A percentile compares a stretch with the other conserved stretches of the same genome.
Evolutionary conservation across 1,140 invertebrate species (phyloP).

Genomic region (Drosophila lini): DNA sequence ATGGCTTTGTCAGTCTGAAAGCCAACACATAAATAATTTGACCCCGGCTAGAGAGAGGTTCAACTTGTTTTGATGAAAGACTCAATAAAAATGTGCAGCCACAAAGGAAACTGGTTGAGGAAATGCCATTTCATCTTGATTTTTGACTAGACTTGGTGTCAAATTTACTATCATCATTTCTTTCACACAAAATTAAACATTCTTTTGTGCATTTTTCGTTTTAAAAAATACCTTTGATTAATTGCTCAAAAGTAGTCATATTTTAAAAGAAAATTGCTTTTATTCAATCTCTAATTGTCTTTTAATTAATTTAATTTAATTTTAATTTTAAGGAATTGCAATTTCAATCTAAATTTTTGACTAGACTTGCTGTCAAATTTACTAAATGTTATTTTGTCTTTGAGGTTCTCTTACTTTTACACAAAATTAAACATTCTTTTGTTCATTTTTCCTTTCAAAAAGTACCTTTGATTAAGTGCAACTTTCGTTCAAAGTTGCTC

Average conservation of each 20-base stretch:
- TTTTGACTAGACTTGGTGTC: background rate
- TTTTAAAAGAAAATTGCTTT: background rate
- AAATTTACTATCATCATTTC: background rate
- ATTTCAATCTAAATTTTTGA: background rate
- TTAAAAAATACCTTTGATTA: background rate
- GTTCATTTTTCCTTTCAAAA: background rate
- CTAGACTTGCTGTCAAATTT: background rate
- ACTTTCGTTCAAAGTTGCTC: too few relatives aligned
- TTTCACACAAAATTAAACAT: background rate
- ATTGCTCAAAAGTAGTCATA: background rate
- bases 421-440: background rate
- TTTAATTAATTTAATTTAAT: too few relatives aligned
- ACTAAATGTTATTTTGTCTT: background rate
- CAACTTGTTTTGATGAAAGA: background rate
- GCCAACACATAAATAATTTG: background rate
- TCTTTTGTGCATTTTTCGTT: background rate
- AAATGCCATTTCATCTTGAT: background rate
- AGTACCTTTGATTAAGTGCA: too few relatives aligned
- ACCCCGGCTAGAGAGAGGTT: background rate
- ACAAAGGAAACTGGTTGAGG: constrained; percentile 1
- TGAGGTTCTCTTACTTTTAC: background rate
- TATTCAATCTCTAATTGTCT: background rate
- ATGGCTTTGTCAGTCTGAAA: constrained; percentile 12
- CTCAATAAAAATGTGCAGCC: background rate
- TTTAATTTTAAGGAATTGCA: too few relatives aligned